Base-by-base conservation (phyloP, 2,113 vertebrate genomes). In the Mobula hypostoma region DNA sequence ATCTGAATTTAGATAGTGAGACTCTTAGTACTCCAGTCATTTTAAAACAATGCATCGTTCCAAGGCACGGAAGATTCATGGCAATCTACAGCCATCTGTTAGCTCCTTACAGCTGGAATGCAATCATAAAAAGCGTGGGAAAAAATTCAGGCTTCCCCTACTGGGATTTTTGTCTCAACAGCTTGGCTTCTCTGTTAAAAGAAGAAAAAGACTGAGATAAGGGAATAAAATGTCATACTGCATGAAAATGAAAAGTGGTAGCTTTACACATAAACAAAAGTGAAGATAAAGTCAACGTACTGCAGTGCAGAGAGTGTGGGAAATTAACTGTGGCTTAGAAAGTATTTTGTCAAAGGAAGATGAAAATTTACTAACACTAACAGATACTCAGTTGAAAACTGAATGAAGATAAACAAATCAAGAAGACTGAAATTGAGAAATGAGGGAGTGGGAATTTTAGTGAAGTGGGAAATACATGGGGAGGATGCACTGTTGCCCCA, bases 61-160 rank as follows among this genome's bases (percentile, higher is more conserved):
- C 48, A 8, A 19, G 58, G 82, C 82, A 56, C 5, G 5, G 40
- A 19, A 85, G 82, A 85, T 85, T 27, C 82, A 56, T 2, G 19
- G 58, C 82, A 56, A 85, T 85, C 82, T 0, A 7, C 2, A 48
- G 58, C 58, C 83, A 88, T n/a, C 0, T 61, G 83, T n/a, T 56
- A 7, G 80, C 24, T 83, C 17, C 80, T 56, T 88, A 29, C 58
- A 63, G 83, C 83, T 63, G 58, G 56, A 63, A 63, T 63, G 61
- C 58, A 29, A 88, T 88, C 83, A 61, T 88, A 15, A 88, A n/a
- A 63, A 88, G 83, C 58, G 83, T 88, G 83, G 58, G 83, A 63
- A 88, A 88, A 88, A 15, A 14, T 27, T 70, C 58, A n/a, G 80
- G 9, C 40, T 36, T 83, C 48, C 48, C 80, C 80, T 83, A 21